Evolutionary conservation across 2,113 vertebrate genomes (phyloP).

Genomic region (Anseranas semipalmata): DNA sequence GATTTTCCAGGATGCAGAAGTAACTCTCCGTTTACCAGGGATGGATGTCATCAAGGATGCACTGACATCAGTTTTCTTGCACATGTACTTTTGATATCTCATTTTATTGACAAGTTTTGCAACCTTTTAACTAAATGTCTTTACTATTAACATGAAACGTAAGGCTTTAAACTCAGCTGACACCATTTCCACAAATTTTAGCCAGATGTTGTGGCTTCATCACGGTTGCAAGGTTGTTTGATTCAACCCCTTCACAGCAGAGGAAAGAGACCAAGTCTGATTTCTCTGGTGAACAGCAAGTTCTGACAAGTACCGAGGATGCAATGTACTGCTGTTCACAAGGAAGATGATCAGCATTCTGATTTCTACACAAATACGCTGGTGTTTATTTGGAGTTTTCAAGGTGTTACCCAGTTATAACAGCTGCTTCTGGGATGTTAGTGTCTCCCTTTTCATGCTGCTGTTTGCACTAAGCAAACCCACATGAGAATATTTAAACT

Average conservation of each 20-base stretch:
- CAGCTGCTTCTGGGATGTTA: background rate
- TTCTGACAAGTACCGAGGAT: background rate
- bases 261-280: background rate
- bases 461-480: background rate
- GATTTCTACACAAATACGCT: background rate
- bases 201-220: background rate
- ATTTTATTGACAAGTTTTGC: background rate
- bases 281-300: background rate
- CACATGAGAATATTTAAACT: conserved; percentile 24
- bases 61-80: background rate
- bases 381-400: background rate
- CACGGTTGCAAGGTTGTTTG: background rate
- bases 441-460: background rate
- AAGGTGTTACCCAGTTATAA: background rate
- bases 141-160: background rate
- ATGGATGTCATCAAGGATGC: background rate
- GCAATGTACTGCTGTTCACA: background rate
- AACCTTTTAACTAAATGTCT: background rate
- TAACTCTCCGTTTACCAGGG: background rate
- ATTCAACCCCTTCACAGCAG: background rate
- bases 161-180: background rate
- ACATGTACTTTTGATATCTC: background rate
- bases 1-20: background rate
- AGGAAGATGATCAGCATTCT: background rate
- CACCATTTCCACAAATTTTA: background rate